phyloP scores from a whole-genome alignment of 2,797 vertebrate genomes.

The Myiotriccus ornatus region DNA sequence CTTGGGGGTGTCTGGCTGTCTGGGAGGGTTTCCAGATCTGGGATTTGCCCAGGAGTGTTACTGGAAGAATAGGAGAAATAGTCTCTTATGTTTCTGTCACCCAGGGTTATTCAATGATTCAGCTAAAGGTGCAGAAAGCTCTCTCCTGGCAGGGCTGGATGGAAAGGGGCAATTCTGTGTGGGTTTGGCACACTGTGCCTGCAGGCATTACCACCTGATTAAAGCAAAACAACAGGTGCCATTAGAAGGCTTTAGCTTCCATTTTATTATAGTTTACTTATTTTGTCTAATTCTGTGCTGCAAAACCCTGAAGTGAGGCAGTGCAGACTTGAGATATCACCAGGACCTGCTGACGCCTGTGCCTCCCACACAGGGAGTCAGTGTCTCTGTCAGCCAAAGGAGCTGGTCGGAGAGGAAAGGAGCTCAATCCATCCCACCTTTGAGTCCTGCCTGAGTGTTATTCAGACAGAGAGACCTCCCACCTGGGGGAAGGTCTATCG shows the following conservation, averaged over 20 bases:
- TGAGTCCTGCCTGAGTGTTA: background rate
- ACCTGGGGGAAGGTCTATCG: background rate
- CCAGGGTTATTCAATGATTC: background rate
- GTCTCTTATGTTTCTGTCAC: background rate
- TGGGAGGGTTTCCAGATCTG: background rate
- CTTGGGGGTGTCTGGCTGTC: accelerated
- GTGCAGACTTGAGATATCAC: background rate
- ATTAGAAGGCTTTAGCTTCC: background rate
- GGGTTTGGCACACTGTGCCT: background rate
- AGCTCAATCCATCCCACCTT: background rate
- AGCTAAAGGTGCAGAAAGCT: background rate
- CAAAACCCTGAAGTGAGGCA: background rate
- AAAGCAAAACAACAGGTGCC: background rate
- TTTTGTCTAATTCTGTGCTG: background rate
- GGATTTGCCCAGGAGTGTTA: background rate
- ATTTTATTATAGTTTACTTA: background rate
- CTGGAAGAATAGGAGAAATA: background rate
- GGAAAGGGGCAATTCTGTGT: background rate
- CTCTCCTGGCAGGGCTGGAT: background rate
- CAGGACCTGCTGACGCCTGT: background rate
- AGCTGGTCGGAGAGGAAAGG: background rate
- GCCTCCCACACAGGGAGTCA: background rate
- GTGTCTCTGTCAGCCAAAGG: accelerated
- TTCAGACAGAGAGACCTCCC: background rate
- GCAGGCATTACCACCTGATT: background rate